Conservation (phyloP, 2,797 vertebrate genomes). For the Thunnus albacares region DNA sequence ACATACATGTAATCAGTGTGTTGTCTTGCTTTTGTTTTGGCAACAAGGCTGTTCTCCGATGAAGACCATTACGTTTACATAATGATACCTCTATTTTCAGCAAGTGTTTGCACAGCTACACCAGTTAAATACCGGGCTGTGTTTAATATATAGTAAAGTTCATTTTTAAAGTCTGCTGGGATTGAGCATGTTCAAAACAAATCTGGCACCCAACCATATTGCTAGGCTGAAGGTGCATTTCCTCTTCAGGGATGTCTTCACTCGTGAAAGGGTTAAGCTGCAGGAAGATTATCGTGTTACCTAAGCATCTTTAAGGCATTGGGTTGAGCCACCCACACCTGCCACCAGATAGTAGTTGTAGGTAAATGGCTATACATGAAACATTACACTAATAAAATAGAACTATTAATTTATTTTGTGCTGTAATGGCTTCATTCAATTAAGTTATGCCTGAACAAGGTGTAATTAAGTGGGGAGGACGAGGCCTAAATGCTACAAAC, state of each 20-base stretch:
- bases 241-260: conserved; percentile 40
- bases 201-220: neutral
- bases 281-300: conserved; percentile 73
- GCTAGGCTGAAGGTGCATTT: conserved; percentile 7
- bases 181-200: conserved; percentile 7
- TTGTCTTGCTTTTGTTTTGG: conserved; percentile 43
- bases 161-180: neutral
- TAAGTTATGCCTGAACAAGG: neutral
- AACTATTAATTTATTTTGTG: neutral
- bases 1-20: neutral
- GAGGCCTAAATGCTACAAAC: neutral
- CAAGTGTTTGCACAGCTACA: neutral
- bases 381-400: neutral
- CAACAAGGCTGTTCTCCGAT: conserved; percentile 23
- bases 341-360: conserved; percentile 12
- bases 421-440: conserved; percentile 1
- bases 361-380: neutral
- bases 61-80: conserved; percentile 17
- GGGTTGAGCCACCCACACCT: conserved; percentile 45
- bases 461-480: neutral
- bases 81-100: conserved; percentile 25
- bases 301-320: conserved; percentile 59
- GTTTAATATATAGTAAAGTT: conserved; percentile 11
- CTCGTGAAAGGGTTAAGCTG: conserved; percentile 64
- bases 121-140: neutral